A percentile compares a stretch with the other conserved stretches of the same genome.
phyloP scores from a whole-genome alignment of 2,113 vertebrate genomes.

The Hassar affinis region DNA sequence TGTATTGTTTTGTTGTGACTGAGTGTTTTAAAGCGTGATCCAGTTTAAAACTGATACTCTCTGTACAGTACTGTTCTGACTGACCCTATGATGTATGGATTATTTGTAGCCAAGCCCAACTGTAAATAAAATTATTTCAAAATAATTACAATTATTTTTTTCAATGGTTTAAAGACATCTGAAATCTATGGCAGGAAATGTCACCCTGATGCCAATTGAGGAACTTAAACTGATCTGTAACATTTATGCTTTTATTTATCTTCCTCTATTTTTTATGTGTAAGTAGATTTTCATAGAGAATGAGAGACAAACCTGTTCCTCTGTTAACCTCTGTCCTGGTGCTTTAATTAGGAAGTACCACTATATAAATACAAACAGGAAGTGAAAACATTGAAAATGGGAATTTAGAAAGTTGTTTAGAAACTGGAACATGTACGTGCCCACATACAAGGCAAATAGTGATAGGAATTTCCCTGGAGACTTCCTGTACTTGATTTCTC shows the following conservation, averaged over 20 bases:
- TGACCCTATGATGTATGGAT: conserved; percentile 36
- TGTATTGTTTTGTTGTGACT: conserved; percentile 41
- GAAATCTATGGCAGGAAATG: neutral
- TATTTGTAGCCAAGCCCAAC: conserved; percentile 39
- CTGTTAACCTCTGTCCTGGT: neutral
- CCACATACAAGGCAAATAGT: neutral
- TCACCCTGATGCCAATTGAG: neutral
- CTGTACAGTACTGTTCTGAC: conserved; percentile 44
- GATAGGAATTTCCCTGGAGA: neutral
- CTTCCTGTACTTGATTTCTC: neutral
- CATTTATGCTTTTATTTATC: neutral
- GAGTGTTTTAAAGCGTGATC: conserved; percentile 46
- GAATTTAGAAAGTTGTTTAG: conserved; percentile 43
- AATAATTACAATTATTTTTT: conserved; percentile 7
- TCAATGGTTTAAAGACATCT: neutral
- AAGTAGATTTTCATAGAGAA: neutral
- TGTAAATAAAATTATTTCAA: conserved; percentile 69
- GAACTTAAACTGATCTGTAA: neutral
- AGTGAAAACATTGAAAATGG: conserved; percentile 31
- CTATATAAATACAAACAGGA: conserved; percentile 18
- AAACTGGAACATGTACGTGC: neutral
- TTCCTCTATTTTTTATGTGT: neutral
- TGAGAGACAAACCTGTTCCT: neutral
- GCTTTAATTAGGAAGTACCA: neutral
- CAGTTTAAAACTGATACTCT: conserved; percentile 46